These are phyloP conservation scores for Torymus aiolomorphi DNA, from an alignment of 2,888 invertebrate genomes.

Conservation along the genomic window DNA sequence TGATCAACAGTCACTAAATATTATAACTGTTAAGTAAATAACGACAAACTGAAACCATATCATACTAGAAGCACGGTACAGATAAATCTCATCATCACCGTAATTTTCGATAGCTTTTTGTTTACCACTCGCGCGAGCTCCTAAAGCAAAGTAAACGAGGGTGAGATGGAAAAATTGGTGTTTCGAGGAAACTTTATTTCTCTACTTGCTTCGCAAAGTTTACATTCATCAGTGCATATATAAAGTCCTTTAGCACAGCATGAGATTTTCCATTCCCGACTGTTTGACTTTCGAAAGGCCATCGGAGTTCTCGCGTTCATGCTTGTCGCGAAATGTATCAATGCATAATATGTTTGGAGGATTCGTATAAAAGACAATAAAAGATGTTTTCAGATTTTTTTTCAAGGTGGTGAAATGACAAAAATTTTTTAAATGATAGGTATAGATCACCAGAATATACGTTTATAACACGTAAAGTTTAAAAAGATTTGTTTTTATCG, in stretches of 20 bases:
- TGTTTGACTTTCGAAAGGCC: constrained; percentile 25
- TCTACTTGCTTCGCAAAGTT: constrained; percentile 23
- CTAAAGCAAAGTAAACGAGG: constrained; percentile 17
- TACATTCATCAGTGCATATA: not conserved
- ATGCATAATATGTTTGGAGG: no score
- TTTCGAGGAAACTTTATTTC: constrained; percentile 12
- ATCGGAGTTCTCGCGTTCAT: not conserved
- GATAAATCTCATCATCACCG: constrained; percentile 3
- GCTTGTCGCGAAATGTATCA: no score
- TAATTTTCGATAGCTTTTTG: constrained; percentile 27
- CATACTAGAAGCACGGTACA: not conserved
- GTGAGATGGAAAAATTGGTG: constrained; percentile 9
- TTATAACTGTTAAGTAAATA: no score
- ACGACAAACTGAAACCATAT: no score
- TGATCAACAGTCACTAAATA: no score
- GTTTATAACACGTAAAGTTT: no score
- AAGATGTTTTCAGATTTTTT: no score
- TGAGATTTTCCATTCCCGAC: constrained; percentile 1
- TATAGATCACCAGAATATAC: no score
- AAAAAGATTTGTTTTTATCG: no score
- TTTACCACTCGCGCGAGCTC: constrained; percentile 8
- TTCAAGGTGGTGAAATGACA: no score
- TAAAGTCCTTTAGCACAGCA: not conserved
- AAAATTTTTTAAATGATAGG: no score
- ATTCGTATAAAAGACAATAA: no score